phyloP scores from a whole-genome alignment of 2,113 vertebrate species.

The Notarius lentiginosus region DNA sequence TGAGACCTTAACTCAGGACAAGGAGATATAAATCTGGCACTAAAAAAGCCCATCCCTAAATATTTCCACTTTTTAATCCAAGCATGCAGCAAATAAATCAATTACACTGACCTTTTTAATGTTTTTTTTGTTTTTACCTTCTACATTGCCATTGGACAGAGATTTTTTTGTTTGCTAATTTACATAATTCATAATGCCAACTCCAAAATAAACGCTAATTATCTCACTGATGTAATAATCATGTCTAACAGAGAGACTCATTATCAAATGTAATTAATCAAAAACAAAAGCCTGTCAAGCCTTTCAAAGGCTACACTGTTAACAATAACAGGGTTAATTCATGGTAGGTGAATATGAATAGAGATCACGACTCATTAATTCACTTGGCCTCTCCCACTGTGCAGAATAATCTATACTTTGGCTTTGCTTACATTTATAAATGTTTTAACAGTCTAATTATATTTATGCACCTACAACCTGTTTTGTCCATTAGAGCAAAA shows the following conservation, averaged over 20 bases:
- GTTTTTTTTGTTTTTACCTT: constrained; percentile 7
- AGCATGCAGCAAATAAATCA: constrained; percentile 10
- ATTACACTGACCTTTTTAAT: constrained; percentile 6
- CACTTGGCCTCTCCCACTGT: constrained; percentile 42
- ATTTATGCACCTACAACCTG: constrained; percentile 16
- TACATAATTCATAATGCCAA: constrained; percentile 44
- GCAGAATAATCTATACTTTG: constrained; percentile 7
- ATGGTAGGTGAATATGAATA: constrained; percentile 59
- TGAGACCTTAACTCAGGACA: background rate
- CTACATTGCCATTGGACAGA: constrained; percentile 49
- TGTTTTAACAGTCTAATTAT: background rate
- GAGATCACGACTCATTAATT: constrained; percentile 64
- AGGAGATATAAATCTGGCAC: background rate
- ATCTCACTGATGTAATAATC: constrained; percentile 66
- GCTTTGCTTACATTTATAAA: constrained; percentile 29
- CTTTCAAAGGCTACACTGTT: constrained; percentile 57
- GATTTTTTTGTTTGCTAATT: constrained; percentile 51
- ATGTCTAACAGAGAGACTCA: constrained; percentile 65
- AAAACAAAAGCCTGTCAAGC: constrained; percentile 66
- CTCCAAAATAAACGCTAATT: constrained; percentile 63
- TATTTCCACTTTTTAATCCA: background rate
- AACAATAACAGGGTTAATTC: constrained; percentile 62
- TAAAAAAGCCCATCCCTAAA: background rate
- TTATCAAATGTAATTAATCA: constrained; percentile 71
- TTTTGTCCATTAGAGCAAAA: constrained; percentile 18